Conservation (phyloP, 2,113 vertebrate species). For the Oplegnathus fasciatus region DNA sequence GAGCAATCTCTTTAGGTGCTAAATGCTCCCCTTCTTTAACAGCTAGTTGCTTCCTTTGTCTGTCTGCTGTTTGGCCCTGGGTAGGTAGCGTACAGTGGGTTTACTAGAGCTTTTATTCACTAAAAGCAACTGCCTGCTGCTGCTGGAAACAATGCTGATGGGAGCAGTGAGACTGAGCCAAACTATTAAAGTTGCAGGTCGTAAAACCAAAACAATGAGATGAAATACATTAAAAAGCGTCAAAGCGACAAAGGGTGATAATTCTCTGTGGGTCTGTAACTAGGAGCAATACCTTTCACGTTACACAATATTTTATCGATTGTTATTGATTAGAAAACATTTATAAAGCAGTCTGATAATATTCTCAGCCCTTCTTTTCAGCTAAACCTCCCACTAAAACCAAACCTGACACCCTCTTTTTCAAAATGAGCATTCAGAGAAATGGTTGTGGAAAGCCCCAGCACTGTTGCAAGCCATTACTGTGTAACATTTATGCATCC, state of each 20-base stretch:
- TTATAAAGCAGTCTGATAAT: background rate
- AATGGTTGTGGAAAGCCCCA: background rate
- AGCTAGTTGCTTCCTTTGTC: background rate
- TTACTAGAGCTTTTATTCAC: background rate
- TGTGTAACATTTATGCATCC: background rate
- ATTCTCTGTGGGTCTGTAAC: no score
- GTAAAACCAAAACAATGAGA: background rate
- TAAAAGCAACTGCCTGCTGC: background rate
- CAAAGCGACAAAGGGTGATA: no score
- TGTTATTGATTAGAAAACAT: no score
- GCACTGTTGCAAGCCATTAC: background rate
- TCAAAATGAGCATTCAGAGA: background rate
- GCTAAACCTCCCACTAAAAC: background rate
- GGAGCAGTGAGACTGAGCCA: background rate
- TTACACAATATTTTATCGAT: no score
- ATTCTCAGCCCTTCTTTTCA: background rate
- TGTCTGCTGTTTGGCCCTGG: no score
- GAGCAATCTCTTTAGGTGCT: background rate
- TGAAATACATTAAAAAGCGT: background rate
- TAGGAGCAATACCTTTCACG: background rate
- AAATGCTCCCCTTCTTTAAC: background rate
- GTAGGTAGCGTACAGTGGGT: no score
- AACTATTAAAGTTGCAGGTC: background rate
- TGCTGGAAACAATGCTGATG: constrained; percentile 3
- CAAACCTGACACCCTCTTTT: background rate